phyloP scores from a whole-genome alignment of 2,113 vertebrate species.

The Elephantulus edwardii region DNA sequence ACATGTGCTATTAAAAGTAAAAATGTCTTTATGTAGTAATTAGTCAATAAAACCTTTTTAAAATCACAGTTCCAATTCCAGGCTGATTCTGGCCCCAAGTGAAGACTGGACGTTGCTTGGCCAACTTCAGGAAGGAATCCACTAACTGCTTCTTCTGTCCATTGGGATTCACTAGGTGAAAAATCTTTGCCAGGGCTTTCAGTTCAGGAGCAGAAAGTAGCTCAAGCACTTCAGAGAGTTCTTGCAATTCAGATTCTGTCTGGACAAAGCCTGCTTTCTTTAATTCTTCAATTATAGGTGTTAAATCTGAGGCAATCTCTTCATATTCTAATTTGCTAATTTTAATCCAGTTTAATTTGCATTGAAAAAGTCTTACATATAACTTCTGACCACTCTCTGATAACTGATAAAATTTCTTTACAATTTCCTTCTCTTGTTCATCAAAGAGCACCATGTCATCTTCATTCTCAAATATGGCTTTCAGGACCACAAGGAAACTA shows the following conservation, averaged over 20 bases:
- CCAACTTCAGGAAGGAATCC: constrained; percentile 88
- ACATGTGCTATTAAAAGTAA: neutral
- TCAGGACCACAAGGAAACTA: constrained; percentile 91
- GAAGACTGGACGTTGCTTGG: constrained; percentile 92
- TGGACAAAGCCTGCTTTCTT: constrained; percentile 86
- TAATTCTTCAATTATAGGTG: constrained; percentile 88
- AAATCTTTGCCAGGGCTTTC: constrained; percentile 91
- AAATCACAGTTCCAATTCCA: constrained; percentile 86
- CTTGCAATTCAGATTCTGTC: constrained; percentile 90
- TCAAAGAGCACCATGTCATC: constrained; percentile 91
- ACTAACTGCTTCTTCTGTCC: constrained; percentile 92
- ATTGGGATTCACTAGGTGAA: constrained; percentile 88
- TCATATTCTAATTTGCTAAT: constrained; percentile 91
- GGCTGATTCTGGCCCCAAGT: constrained; percentile 77
- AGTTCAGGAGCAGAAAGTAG: constrained; percentile 94
- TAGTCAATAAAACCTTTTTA: constrained; percentile 88
- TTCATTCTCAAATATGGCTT: constrained; percentile 89
- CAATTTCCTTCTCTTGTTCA: constrained; percentile 84
- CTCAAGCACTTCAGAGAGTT: constrained; percentile 90
- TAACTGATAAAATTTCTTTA: constrained; percentile 88
- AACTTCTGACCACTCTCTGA: constrained; percentile 97
- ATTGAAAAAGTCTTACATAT: constrained; percentile 96
- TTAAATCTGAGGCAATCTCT: constrained; percentile 90
- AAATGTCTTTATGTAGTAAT: neutral
- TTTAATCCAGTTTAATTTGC: constrained; percentile 96